Percentiles rank a stretch among this genome's conserved stretches.
These are phyloP conservation scores for Tragulus kanchil DNA, from an alignment of 2,113 vertebrate species.

Conservation along the genomic window DNA sequence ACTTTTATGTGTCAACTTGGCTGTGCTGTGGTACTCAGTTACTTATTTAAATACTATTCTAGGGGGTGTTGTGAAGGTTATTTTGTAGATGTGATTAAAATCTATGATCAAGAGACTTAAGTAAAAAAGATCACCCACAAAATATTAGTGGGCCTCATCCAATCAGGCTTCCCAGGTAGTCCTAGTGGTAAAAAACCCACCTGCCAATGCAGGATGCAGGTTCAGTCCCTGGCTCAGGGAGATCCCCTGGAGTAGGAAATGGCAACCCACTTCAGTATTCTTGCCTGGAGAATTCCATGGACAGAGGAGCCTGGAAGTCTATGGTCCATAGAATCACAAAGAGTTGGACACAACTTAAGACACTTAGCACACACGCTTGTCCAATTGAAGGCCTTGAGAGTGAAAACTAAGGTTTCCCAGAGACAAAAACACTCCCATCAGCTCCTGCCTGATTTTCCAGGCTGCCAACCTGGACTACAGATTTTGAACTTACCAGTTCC, in stretches of 20 bases:
- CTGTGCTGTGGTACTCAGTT: background rate
- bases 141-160: background rate
- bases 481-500: background rate
- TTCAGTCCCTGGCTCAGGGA: background rate
- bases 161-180: background rate
- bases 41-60: background rate
- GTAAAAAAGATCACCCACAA: background rate
- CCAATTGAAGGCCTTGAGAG: background rate
- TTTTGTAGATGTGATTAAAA: background rate
- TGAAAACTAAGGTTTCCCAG: background rate
- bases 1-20: background rate
- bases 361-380: background rate
- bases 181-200: background rate
- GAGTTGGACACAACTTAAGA: background rate
- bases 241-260: background rate
- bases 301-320: background rate
- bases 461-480: background rate
- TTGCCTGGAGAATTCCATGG: background rate
- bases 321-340: background rate
- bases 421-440: background rate
- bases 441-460: background rate
- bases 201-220: fast-evolving
- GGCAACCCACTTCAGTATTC: background rate
- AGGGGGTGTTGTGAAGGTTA: background rate
- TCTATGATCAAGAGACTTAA: background rate